Base-by-base conservation (phyloP, 2,797 vertebrate species). In the Manis crassicaudata region DNA sequence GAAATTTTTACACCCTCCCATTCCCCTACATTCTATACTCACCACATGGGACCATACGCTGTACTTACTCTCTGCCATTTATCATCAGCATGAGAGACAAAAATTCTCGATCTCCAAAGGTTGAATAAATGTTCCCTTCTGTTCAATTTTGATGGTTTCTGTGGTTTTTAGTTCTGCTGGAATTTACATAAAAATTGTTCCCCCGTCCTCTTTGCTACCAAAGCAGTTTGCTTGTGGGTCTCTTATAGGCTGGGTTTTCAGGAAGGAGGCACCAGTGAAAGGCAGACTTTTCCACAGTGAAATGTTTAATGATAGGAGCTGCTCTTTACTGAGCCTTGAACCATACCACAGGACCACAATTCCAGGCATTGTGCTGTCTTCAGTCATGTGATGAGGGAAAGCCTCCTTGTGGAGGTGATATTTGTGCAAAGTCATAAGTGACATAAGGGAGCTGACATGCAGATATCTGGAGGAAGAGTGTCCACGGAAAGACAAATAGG, bases 141-240 rank as follows among this genome's bases (percentile, higher is more conserved):
- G 87, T 89, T 95, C 93, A 75, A 83, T 56, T 96, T 76, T 70
- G 67, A 86, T 95, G 37, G 88, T 89, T 94, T 96, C 94, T 95
- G 96, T 96, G 95, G 81, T 43, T 93, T 97, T 88, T 25, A 54
- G 83, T 88, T 96, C 92, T 96, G 46, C 32, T 94, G 92, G 73
- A 40, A 92, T 97, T 90, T 80, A 50, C 95, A 86, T 95, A 70
- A 95, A 85, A 95, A 93, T 37, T 32, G 23, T 67, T 90, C 75
- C 73, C 72, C 63, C 72, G 72, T 87, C 56, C 29, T 67, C n/a
- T 83, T 46, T 32, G 35, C 46, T 94, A 70, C 67, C 43, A 75
- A 85, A 65, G 18, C 81, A 13, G 79, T 50, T 88, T 35, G 37
- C 58, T 62, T 23, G 21, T 68, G 27, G 60, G 76, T 87, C 20